Evolutionary conservation across 2,888 invertebrate genomes (phyloP).

Genomic region (Clanis bilineata): DNA sequence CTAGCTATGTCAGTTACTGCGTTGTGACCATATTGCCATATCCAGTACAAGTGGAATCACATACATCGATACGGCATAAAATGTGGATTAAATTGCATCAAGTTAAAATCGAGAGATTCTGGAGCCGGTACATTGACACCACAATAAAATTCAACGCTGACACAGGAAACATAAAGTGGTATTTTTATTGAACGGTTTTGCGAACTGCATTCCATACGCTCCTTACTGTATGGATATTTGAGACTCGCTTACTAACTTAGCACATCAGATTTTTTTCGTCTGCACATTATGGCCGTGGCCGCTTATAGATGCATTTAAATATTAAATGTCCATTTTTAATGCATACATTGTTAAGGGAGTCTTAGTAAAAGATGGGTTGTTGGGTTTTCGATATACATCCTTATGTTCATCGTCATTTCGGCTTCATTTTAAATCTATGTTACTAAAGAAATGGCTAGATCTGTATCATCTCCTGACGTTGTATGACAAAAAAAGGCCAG

Average conservation of each 20-base stretch:
- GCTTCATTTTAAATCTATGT: no score
- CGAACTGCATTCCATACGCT: conserved; percentile 63
- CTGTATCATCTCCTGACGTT: no score
- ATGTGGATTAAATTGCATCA: conserved; percentile 56
- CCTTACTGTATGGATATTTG: conserved; percentile 45
- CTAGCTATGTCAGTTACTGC: background rate
- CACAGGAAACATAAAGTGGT: conserved; percentile 75
- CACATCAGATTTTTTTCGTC: conserved; percentile 25
- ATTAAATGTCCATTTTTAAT: background rate
- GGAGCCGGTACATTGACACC: conserved; percentile 65
- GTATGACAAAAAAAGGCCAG: no score
- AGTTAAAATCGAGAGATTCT: conserved; percentile 33
- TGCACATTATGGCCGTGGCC: conserved; percentile 17
- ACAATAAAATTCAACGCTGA: conserved; percentile 70
- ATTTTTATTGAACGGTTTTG: conserved; percentile 75
- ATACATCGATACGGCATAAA: conserved; percentile 31
- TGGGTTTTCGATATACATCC: no score
- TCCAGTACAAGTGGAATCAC: background rate
- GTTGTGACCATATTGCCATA: background rate
- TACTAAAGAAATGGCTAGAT: no score
- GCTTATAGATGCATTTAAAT: background rate
- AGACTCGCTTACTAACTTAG: conserved; percentile 37
- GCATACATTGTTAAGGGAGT: background rate
- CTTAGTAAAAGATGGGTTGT: no score
- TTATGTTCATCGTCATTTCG: no score